A percentile compares a stretch with the other conserved stretches of the same genome.
Evolutionary conservation across 2,797 vertebrate species (phyloP).

Genomic region (Lacerta bilineata): DNA sequence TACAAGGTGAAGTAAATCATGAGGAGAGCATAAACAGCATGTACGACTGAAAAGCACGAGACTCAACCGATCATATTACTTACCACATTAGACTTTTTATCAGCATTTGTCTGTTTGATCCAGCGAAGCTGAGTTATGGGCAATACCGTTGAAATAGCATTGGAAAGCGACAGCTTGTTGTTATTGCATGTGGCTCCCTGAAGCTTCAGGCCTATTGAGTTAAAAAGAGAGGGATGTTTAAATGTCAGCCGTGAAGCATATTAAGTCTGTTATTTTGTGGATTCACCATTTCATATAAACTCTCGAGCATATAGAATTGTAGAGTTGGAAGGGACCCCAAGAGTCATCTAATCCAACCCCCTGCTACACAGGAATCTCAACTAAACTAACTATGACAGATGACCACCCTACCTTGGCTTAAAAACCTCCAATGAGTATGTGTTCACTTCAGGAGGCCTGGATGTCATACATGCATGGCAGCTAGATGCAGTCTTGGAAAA

Average conservation of each 20-base stretch:
- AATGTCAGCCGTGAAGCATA: background rate
- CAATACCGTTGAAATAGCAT: constrained; percentile 93
- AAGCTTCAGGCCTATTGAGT: constrained; percentile 88
- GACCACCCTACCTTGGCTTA: background rate
- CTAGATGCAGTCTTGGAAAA: background rate
- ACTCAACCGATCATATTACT: constrained; percentile 52
- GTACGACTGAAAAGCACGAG: background rate
- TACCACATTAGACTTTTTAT: constrained; percentile 92
- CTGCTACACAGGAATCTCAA: no score
- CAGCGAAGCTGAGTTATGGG: constrained; percentile 97
- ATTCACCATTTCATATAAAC: background rate
- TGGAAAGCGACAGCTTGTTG: constrained; percentile 96
- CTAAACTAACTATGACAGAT: no score
- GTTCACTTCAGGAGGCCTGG: background rate
- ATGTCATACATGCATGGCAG: background rate
- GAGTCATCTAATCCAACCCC: no score
- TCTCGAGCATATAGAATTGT: background rate
- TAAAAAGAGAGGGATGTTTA: background rate
- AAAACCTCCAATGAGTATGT: background rate
- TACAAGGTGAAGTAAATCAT: rapidly evolving
- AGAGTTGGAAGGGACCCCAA: no score
- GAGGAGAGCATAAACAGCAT: background rate
- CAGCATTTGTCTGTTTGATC: constrained; percentile 89
- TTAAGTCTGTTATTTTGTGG: background rate
- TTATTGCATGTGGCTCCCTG: constrained; percentile 94